Conservation (phyloP, 1,140 invertebrate species). For the Pseudobourletiella spinata region DNA sequence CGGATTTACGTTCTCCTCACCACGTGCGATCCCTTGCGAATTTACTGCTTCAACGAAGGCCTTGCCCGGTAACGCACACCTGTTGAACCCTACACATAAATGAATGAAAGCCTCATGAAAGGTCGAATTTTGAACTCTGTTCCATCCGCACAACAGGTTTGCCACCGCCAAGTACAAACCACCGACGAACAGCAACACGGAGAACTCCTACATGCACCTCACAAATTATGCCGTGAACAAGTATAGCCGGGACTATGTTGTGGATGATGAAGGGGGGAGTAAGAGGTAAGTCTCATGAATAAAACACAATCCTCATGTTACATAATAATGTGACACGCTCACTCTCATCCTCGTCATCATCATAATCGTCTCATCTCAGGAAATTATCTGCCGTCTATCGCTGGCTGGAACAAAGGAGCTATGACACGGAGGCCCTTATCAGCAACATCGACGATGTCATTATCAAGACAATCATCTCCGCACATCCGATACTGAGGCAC, state of each 20-base stretch:
- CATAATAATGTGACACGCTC: too few relatives aligned
- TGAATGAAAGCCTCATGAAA: too few relatives aligned
- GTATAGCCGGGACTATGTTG: slow-evolving; percentile 61
- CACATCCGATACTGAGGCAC: slow-evolving; percentile 73
- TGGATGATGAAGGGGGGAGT: slow-evolving; percentile 67
- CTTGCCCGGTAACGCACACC: slow-evolving; percentile 57
- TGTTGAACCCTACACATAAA: too few relatives aligned
- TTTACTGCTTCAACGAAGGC: slow-evolving; percentile 94
- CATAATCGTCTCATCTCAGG: slow-evolving; percentile 40
- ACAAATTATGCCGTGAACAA: slow-evolving; percentile 97
- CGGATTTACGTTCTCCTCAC: slow-evolving; percentile 91
- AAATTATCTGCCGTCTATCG: slow-evolving; percentile 72
- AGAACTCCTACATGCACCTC: slow-evolving; percentile 90
- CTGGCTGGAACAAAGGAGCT: slow-evolving; percentile 57
- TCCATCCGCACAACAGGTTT: too few relatives aligned
- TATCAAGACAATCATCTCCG: slow-evolving; percentile 77
- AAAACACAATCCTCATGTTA: not conserved
- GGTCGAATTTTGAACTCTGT: too few relatives aligned
- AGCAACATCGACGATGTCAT: slow-evolving; percentile 77
- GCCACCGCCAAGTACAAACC: slow-evolving; percentile 75
- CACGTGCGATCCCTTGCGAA: slow-evolving; percentile 81
- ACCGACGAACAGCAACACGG: slow-evolving; percentile 64
- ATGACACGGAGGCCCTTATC: slow-evolving; percentile 67
- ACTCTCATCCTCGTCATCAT: too few relatives aligned
- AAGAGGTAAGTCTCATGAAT: slow-evolving; percentile 59